Evolutionary conservation across 2,113 vertebrate species (phyloP).

Genomic region (Motacilla tschutschensis): DNA sequence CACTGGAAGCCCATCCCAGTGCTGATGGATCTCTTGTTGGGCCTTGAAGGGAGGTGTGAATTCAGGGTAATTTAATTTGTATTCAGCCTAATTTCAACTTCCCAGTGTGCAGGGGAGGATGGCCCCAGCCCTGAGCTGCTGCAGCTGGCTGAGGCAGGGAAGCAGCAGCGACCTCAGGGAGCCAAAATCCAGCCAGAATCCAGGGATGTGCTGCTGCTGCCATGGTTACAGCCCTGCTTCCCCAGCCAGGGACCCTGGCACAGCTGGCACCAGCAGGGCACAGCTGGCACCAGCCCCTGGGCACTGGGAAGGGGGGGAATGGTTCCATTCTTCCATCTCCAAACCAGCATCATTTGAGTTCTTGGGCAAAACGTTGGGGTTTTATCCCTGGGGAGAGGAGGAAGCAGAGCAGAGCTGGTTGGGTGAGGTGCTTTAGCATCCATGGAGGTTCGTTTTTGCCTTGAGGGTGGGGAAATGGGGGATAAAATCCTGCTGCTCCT

Average conservation of each 20-base stretch:
- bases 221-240: neutral
- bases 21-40: neutral
- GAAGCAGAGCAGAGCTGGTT: neutral
- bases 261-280: neutral
- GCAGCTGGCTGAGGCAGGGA: neutral
- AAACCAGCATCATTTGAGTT: neutral
- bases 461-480: neutral
- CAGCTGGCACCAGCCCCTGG: neutral
- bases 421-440: neutral
- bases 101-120: neutral
- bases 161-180: neutral
- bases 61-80: neutral
- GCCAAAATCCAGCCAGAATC: neutral
- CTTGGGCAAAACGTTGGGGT: accelerated
- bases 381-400: neutral
- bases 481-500: neutral
- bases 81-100: neutral
- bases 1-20: neutral
- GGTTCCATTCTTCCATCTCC: neutral
- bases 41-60: neutral
- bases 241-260: neutral
- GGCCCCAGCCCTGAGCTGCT: neutral
- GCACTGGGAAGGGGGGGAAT: accelerated
- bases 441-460: neutral
- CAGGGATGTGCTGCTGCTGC: neutral